These are phyloP conservation scores for Osmerus mordax DNA, from an alignment of 2,113 vertebrate species.

Conservation along the genomic window DNA sequence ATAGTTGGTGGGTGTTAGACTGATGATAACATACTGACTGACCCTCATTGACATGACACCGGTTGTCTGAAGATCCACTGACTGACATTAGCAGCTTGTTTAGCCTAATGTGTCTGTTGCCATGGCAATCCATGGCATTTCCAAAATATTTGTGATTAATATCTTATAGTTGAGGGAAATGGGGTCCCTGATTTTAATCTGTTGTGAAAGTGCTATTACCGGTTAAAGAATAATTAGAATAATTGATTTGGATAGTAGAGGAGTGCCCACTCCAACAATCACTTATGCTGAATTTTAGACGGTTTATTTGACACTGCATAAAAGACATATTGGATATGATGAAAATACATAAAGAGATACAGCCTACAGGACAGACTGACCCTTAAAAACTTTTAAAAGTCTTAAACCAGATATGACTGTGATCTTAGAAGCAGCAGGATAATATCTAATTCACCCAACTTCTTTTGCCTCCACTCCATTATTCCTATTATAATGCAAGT, in stretches of 20 bases:
- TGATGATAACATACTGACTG: slow-evolving; percentile 29
- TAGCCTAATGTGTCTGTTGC: neutral
- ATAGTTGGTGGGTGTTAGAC: slow-evolving; percentile 26
- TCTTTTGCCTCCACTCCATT: slow-evolving; percentile 43
- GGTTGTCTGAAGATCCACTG: no score
- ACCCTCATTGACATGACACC: no score
- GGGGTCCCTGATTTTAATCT: neutral
- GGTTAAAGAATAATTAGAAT: no score
- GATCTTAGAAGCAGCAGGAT: slow-evolving; percentile 10
- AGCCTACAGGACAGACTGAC: neutral
- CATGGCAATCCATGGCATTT: neutral
- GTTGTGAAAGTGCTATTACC: no score
- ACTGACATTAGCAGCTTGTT: no score
- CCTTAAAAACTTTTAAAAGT: neutral
- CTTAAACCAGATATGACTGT: neutral
- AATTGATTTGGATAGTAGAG: no score
- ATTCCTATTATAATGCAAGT: slow-evolving; percentile 63
- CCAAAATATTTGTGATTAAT: slow-evolving; percentile 44
- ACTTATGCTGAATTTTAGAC: neutral
- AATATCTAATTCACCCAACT: slow-evolving; percentile 42
- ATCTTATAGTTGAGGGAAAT: slow-evolving; percentile 1
- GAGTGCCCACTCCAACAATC: neutral
- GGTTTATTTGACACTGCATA: neutral
- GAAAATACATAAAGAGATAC: neutral
- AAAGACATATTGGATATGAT: neutral